Base-by-base conservation (phyloP, 2,888 invertebrate genomes). In the Caenorhabditis becei region DNA sequence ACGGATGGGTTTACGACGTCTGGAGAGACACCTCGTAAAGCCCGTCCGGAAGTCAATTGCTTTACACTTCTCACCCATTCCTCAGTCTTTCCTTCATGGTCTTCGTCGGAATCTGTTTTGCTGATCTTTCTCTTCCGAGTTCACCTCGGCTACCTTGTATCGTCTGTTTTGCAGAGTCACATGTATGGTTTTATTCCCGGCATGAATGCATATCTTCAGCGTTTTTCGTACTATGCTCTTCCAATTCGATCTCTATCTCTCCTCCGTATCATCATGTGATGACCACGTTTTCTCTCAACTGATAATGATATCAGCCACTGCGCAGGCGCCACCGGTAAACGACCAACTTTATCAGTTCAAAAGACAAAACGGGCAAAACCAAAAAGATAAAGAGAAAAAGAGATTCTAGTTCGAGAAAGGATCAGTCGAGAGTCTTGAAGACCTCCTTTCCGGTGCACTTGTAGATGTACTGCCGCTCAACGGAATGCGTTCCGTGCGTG, bases 391-490 rank as follows among this genome's bases (percentile, higher is more conserved):
- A 14, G 14, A 41, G 24, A 51, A 26, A 66, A 28, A 56, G 51
- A 54, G 47, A 65, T 59, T 53, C 51, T 41, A 56, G 37, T 32
- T 58, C n/a, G n/a, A n/a, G n/a, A n/a, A n/a, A n/a, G n/a, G n/a
- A n/a, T 58, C 26, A 75, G 16, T 82, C 79, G 20, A 82, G 88
- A 26, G 89, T 90, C 75, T 90, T 90, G 86, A 90, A 90, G 10
- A 90, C 89, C 67, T 90, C 85, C 54, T 91, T 89, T 11, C 84
- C 89, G n/a, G 88, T 88, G 71, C 88, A 88, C 26, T 75, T 82
- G 51, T 85, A 82, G 35, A 87, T 86, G 77, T 91, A 91, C 58
- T 85, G 88, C 72, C 91, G 91, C 67, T 91, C 88, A 23, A 89
- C 88, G 14, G 77, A 84, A 58, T 89, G 87, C 14, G 80, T 83